phyloP scores from a whole-genome alignment of 2,113 vertebrate species.

The Clarias batrachus region DNA sequence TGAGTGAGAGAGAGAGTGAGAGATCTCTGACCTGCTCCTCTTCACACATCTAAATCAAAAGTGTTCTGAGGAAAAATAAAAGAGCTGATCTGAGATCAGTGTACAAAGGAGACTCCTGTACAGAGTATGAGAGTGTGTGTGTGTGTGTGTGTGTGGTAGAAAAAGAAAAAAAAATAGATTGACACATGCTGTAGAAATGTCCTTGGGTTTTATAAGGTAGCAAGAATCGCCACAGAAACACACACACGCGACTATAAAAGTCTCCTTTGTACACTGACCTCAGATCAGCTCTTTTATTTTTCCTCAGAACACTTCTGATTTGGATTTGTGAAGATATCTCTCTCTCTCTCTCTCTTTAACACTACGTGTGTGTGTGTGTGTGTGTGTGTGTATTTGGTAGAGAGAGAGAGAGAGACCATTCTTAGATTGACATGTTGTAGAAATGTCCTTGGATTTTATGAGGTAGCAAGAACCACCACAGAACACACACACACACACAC shows the following conservation, averaged over 20 bases:
- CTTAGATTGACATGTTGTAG: neutral
- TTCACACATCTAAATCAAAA: neutral
- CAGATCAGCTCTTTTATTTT: neutral
- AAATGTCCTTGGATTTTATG: neutral
- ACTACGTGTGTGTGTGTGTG: neutral
- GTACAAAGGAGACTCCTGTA: neutral
- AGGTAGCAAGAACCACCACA: neutral
- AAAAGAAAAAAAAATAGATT: too few relatives aligned
- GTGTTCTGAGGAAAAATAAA: neutral
- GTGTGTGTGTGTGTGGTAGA: neutral
- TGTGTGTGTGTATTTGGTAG: neutral
- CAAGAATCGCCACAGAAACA: neutral
- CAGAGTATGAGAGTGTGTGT: neutral
- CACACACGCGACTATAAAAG: neutral
- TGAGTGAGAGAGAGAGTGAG: too few relatives aligned
- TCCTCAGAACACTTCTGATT: slow-evolving; percentile 4
- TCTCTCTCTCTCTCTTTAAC: too few relatives aligned
- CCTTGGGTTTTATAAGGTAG: neutral
- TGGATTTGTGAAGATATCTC: neutral
- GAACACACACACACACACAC: too few relatives aligned
- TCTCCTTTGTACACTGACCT: neutral
- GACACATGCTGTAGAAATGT: neutral
- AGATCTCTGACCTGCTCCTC: neutral
- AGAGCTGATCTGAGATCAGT: neutral
- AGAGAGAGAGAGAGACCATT: neutral